Evolutionary conservation across 2,888 invertebrate species (phyloP).

Genomic region (Charanyca ferruginea): DNA sequence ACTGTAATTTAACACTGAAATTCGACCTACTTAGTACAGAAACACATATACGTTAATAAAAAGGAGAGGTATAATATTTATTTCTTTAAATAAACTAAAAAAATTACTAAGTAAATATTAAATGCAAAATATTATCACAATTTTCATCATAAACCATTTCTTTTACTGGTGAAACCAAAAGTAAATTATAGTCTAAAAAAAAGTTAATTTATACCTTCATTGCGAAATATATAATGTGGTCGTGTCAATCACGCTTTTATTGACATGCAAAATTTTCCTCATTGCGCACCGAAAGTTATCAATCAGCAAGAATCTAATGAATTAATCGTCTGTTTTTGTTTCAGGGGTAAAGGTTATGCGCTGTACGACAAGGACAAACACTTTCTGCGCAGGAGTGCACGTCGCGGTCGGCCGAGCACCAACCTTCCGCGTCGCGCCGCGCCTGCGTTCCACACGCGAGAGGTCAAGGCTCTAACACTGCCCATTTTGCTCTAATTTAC

Average conservation of each 20-base stretch:
- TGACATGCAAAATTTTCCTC: constrained; percentile 49
- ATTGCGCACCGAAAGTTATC: constrained; percentile 50
- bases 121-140: too few relatives aligned
- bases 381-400: constrained; percentile 88
- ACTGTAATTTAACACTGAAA: too few relatives aligned
- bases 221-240: constrained; percentile 26
- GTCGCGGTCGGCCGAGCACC: constrained; percentile 82
- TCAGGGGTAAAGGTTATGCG: constrained; percentile 81
- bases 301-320: constrained; percentile 48
- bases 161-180: background rate
- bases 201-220: constrained; percentile 7
- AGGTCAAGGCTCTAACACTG: constrained; percentile 80
- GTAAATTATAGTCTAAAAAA: background rate
- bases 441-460: constrained; percentile 69
- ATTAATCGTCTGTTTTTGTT: constrained; percentile 64
- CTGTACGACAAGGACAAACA: constrained; percentile 86
- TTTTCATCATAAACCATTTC: background rate
- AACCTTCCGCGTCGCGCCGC: constrained; percentile 86
- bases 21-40: background rate
- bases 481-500: constrained; percentile 75
- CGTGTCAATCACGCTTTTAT: constrained; percentile 39
- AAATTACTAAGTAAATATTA: too few relatives aligned
- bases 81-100: constrained; percentile 2
- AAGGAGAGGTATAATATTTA: background rate
- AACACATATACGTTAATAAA: background rate